Evolutionary conservation across 2,113 vertebrate genomes (phyloP), one percentile per base, ranked within the genome.

Genomic region (Orientallactaga bullata): DNA sequence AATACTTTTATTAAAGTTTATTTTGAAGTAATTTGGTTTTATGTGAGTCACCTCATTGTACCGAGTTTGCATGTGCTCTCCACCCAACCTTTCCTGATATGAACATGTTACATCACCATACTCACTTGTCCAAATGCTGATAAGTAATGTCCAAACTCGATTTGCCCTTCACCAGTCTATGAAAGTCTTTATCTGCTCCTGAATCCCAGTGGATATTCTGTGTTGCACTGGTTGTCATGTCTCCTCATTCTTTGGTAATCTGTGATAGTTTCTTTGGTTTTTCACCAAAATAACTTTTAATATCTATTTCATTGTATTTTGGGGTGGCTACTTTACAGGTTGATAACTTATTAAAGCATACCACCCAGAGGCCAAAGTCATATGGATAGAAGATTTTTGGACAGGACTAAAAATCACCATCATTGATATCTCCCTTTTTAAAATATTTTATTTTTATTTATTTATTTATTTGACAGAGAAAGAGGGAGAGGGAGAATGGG

Each of bases 11-110:
- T 32, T 30, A 24, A n/a, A 93, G 51, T 4, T 65, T 26, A 47
- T 76, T 95, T 89, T 89, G 21, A 90, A 94, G 76, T 71, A 66
- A 90, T 39, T 93, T 69, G 86, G 16, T 60, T 87, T 80, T 69
- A 47, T 10, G 1, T 23, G 26, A 65, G 58, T 42, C 47, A 21
- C 7, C 65, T 80, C 20, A 61, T 51, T 47, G 47, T 37, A 35
- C 15, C 86, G 55, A 86, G 26, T 10, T 77, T 30, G 20, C 7
- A 24, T 78, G 42, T 37, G 42, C 30, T 30, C 21, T 61, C n/a
- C 24, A 32, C 35, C 10, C 12, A 60, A 21, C n/a, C 60, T 84
- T 68, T 15, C 51, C 47, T 89, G 37, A 35, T 42, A 24, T 74
- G 73, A 78, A 47, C 21, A 47, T 60, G 39, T 65, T 58, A 37